A percentile compares a stretch with the other conserved stretches of the same genome.
phyloP scores from a whole-genome alignment of 2,113 vertebrate species.

The Promerops cafer region DNA sequence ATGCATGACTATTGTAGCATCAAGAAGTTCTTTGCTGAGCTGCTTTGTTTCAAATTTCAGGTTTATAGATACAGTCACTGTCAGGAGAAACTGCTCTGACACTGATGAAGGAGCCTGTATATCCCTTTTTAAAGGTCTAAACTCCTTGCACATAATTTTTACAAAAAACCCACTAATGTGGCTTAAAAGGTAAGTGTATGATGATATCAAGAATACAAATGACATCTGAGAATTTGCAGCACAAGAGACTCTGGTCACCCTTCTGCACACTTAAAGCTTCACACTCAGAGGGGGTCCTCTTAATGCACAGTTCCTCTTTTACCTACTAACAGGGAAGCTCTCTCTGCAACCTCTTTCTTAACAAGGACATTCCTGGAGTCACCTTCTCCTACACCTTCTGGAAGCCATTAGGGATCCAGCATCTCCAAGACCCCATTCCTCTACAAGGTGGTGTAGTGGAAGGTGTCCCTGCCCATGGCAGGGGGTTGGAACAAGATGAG shows the following conservation, averaged over 20 bases:
- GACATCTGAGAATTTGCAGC: not conserved
- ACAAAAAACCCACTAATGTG: not conserved
- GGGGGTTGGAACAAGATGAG: not conserved
- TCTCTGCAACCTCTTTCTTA: not conserved
- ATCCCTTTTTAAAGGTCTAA: not conserved
- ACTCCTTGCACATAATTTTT: not conserved
- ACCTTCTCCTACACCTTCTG: not conserved
- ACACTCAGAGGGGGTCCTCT: not conserved
- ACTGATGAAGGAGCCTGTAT: rapidly evolving
- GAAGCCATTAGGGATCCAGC: not conserved
- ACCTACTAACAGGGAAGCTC: not conserved
- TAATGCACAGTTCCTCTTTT: not conserved
- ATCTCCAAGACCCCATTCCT: rapidly evolving
- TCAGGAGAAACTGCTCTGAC: not conserved
- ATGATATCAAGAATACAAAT: not conserved
- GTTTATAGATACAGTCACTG: not conserved
- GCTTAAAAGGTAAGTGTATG: not conserved
- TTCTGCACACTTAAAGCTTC: not conserved
- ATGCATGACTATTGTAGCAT: not conserved
- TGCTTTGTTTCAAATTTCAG: not conserved
- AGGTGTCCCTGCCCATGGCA: not conserved
- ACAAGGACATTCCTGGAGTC: not conserved
- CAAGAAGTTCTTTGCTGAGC: not conserved
- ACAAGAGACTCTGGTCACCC: not conserved
- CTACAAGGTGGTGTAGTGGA: not conserved